Conservation (phyloP, 1,140 invertebrate genomes). For the Zaprionus africanus region DNA sequence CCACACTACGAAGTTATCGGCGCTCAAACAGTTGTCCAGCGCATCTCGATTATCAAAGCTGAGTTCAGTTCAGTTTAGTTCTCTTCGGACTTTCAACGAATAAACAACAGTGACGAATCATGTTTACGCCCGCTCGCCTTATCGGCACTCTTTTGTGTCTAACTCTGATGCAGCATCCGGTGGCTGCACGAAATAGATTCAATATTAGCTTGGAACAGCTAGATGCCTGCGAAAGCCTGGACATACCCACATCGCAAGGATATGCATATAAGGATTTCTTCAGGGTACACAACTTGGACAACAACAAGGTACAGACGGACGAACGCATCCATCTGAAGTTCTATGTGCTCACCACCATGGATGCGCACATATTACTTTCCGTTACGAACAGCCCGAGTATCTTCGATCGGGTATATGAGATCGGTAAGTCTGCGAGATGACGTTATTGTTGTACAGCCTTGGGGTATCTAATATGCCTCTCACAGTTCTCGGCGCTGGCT, state of each 20-base stretch:
- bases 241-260: slow-evolving; percentile 41
- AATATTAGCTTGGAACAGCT: slow-evolving; percentile 72
- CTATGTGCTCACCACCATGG: slow-evolving; percentile 76
- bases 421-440: slow-evolving; percentile 50
- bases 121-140: slow-evolving; percentile 19
- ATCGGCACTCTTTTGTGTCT: slow-evolving; percentile 44
- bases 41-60: slow-evolving; percentile 44
- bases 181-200: slow-evolving; percentile 43
- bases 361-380: slow-evolving; percentile 79
- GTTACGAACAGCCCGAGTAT: slow-evolving; percentile 53
- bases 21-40: not conserved
- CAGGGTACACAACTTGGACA: slow-evolving; percentile 58
- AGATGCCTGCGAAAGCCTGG: slow-evolving; percentile 62
- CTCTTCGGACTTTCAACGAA: slow-evolving; percentile 3
- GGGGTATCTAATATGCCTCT: not conserved
- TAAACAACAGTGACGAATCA: not conserved
- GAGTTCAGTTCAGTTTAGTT: slow-evolving; percentile 25
- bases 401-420: slow-evolving; percentile 73
- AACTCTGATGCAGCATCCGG: slow-evolving; percentile 27
- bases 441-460: not conserved
- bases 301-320: slow-evolving; percentile 59
- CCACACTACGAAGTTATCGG: too few species aligned
- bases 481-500: slow-evolving; percentile 78
- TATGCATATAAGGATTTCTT: slow-evolving; percentile 74
- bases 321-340: slow-evolving; percentile 78